phyloP scores from a whole-genome alignment of 2,888 invertebrate genomes.

The Caenorhabditis imperialis region DNA sequence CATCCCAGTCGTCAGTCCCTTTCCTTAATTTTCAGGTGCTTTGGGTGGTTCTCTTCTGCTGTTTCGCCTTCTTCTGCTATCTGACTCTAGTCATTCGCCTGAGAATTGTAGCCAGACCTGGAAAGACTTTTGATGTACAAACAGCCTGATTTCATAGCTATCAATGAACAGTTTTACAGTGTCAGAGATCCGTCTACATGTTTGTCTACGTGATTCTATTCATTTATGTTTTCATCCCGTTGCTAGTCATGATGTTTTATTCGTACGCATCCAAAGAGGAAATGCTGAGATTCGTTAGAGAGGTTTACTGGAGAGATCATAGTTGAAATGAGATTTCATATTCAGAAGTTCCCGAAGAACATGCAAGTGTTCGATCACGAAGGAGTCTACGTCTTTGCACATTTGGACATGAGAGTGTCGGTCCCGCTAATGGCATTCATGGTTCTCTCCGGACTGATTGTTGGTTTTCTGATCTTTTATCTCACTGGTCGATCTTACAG shows the following conservation, averaged over 20 bases:
- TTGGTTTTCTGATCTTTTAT: too few relatives aligned
- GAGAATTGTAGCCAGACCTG: background rate
- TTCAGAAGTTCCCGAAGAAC: constrained; percentile 4
- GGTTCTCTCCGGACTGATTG: too few relatives aligned
- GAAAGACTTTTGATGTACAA: background rate
- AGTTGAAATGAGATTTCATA: background rate
- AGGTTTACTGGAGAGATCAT: too few relatives aligned
- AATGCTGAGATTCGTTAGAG: background rate
- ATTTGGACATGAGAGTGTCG: background rate
- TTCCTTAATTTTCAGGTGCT: too few relatives aligned
- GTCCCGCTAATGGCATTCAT: background rate
- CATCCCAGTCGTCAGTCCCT: background rate
- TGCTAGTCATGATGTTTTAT: background rate
- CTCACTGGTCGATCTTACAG: background rate
- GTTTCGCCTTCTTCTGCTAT: background rate
- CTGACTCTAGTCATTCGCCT: background rate
- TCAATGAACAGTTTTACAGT: background rate
- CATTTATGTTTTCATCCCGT: background rate
- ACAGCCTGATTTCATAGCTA: background rate
- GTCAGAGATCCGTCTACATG: background rate
- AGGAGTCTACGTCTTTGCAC: background rate
- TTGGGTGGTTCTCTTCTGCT: constrained; percentile 1
- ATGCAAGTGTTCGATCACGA: background rate
- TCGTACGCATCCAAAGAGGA: background rate
- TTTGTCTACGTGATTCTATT: background rate